These are phyloP conservation scores for Ceratothoa steindachneri DNA, from an alignment of 2,888 invertebrate genomes.

Conservation along the genomic window DNA sequence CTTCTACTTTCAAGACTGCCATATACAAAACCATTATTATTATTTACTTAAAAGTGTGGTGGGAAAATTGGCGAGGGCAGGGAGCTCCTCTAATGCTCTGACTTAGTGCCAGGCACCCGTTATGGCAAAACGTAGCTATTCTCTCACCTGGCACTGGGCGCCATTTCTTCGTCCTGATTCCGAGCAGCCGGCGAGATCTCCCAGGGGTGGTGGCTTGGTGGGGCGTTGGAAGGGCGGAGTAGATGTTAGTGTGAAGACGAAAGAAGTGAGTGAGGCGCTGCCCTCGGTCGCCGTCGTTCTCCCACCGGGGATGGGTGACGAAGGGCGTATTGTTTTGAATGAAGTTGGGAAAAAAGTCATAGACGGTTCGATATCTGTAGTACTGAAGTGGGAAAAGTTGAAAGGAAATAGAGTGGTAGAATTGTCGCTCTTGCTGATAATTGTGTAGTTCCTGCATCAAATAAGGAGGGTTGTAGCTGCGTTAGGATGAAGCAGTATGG, in stretches of 20 bases:
- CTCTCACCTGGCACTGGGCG: conserved; percentile 26
- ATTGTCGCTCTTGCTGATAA: background rate
- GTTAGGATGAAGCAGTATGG: no score
- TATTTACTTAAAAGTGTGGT: no score
- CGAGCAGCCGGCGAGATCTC: conserved; percentile 25
- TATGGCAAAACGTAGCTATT: no score
- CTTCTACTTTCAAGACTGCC: no score
- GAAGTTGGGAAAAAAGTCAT: conserved; percentile 4
- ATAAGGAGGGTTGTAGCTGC: no score
- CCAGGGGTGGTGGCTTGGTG: conserved; percentile 26
- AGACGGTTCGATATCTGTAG: background rate
- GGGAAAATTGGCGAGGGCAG: no score
- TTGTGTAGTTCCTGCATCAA: background rate
- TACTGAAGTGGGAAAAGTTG: conserved; percentile 18
- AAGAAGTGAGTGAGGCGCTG: conserved; percentile 21
- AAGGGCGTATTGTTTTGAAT: background rate
- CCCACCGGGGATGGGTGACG: background rate
- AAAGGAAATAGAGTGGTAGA: conserved; percentile 9
- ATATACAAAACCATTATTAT: no score
- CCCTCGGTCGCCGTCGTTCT: background rate
- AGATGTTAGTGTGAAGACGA: conserved; percentile 23
- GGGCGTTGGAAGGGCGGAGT: conserved; percentile 9
- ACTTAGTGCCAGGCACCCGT: no score
- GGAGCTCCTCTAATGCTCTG: no score
- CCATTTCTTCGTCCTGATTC: conserved; percentile 17